Conservation (phyloP, 2,888 invertebrate species). For the Heliconius ismenius region DNA sequence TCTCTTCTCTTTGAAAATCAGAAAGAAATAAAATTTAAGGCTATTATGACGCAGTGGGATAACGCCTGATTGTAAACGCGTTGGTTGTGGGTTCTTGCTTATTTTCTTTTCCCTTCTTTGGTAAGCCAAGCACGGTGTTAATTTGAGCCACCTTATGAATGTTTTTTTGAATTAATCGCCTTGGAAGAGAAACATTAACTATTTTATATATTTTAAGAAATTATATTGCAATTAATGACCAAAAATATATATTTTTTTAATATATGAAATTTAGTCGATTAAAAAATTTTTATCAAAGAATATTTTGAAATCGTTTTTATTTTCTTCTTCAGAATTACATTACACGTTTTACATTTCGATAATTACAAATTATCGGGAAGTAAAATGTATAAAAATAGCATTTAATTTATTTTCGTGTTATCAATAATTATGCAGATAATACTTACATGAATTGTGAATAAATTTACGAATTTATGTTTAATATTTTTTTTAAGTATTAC, state of each 20-base stretch:
- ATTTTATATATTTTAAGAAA: not conserved
- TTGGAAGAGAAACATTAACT: not conserved
- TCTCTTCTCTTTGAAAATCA: too few species aligned
- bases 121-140: not conserved
- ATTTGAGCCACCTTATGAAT: not conserved
- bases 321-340: not conserved
- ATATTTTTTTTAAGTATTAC: too few species aligned
- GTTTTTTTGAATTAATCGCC: not conserved
- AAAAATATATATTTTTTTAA: not conserved
- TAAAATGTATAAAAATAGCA: not conserved
- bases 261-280: not conserved
- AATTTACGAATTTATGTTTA: conserved; percentile 9
- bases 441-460: not conserved
- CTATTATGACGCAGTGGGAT: too few species aligned
- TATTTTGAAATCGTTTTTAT: not conserved
- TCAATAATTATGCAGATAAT: conserved; percentile 2
- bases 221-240: not conserved
- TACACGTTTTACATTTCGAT: too few species aligned
- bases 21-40: too few species aligned
- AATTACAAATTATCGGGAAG: not conserved
- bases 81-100: not conserved
- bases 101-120: not conserved
- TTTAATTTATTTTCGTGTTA: not conserved
- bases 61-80: not conserved
- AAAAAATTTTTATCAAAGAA: too few species aligned